Evolutionary conservation across 2,113 vertebrate genomes (phyloP), one percentile per base, ranked within the genome.

Genomic region (Butastur rufipennis): DNA sequence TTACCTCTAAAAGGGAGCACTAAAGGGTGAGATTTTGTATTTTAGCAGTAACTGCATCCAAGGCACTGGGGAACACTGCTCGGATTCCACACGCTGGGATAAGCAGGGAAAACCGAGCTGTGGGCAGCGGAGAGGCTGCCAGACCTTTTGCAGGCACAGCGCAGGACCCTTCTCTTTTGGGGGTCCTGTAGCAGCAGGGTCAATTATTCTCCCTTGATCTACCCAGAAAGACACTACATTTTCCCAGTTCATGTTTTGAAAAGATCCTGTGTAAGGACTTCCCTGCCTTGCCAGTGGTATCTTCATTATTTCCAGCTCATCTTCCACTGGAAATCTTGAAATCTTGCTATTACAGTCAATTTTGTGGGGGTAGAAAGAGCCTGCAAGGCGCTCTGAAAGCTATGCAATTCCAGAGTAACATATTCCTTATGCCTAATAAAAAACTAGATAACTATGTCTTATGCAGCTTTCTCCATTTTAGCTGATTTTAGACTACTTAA

Each of bases 121-220:
- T 0, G 8, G n/a, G 40, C 53, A 56, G 43, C 15, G 75, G 36
- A 9, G 14, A 38, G 25, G n/a, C 34, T 65, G 73, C 40, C 3
- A 14, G 72, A 27, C 7, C 38, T 15, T 11, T 17, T 20, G 67
- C 16, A 23, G 56, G 13, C 1, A 2, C 40, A 59, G 34, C 6
- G 0, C 27, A 20, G 53, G 16, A 16, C 11, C 14, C 22, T n/a
- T 29, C 22, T 21, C 29, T 72, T 10, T 0, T 1, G 3, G 55
- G 45, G 11, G n/a, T 7, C 7, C 45, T 18, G 27, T 3, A 5
- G 40, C 47, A 29, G 2, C 31, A 1, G 20, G 34, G 18, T 17
- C 26, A 1, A 4, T 23, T 19, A 4, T 8, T 34, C 55, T 7
- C 55, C 66, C 29, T 12, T 16, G 13, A 26, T 25, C 61, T 16